Evolutionary conservation across 2,888 invertebrate species (phyloP).

Genomic region (Protodeltote pygarga): DNA sequence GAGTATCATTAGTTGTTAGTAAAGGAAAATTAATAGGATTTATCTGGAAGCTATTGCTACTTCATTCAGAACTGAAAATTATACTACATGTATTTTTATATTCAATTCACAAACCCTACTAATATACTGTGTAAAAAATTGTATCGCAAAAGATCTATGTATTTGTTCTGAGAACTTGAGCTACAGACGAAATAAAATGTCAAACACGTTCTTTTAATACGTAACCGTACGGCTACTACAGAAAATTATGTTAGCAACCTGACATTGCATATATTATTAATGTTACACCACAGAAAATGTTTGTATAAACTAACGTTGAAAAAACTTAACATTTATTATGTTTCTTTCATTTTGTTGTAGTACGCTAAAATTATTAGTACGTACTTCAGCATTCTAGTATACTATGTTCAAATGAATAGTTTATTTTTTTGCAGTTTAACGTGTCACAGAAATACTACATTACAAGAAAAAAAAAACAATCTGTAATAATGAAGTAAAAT

Average conservation of each 20-base stretch:
- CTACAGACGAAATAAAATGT: conserved; percentile 53
- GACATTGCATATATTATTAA: conserved; percentile 31
- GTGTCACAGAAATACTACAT: too few relatives aligned
- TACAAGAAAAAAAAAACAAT: too few relatives aligned
- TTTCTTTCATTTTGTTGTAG: conserved; percentile 19
- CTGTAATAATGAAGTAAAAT: too few relatives aligned
- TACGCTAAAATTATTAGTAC: conserved; percentile 22
- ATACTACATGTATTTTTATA: neutral
- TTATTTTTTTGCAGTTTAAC: conserved; percentile 21
- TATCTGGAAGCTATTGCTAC: too few relatives aligned
- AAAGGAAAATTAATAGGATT: neutral
- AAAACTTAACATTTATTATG: conserved; percentile 24
- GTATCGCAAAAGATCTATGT: conserved; percentile 44
- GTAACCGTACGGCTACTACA: conserved; percentile 25
- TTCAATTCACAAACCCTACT: neutral
- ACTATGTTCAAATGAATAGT: conserved; percentile 29
- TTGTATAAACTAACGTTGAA: conserved; percentile 27
- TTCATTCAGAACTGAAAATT: too few relatives aligned
- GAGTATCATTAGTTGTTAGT: neutral
- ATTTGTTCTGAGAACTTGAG: conserved; percentile 47
- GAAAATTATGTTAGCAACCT: conserved; percentile 36
- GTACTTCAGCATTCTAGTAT: conserved; percentile 12
- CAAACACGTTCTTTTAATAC: conserved; percentile 54
- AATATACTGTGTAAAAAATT: conserved; percentile 21
- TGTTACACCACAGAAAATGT: conserved; percentile 18